Evolutionary conservation across 2,797 vertebrate species (phyloP), one percentile per base, ranked within the genome.

Genomic region (Gephyroberyx darwinii): DNA sequence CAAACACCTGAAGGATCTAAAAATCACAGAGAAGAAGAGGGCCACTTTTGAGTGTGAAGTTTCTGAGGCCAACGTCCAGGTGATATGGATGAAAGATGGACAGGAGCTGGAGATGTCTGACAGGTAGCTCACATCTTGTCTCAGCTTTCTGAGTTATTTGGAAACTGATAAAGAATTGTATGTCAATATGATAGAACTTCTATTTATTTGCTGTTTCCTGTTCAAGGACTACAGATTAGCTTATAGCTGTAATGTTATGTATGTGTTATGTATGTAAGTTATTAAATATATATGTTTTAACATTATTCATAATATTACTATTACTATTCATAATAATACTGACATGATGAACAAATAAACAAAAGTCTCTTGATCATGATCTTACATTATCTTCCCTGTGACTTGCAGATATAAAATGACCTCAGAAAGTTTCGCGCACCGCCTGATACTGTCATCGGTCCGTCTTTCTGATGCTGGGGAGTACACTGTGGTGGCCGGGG

Each of bases 61-160:
- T 71, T 98, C 98, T 55, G 98, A 99, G 88, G 96, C 98, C 4
- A 98, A 99, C 77, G 83, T 97, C 77, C 92, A 94, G 43, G 96
- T 99, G 56, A 96, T 96, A 69, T 99, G 98, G 98, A 97, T 98
- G 97, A 99, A 98, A 84, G 93, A 99, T 7, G 97, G 96, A 4
- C 96, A 97, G 81, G 97, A 98, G 84, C 90, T 99, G 43, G 96
- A 96, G 75, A 41, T 92, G 48, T 89, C 93, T 17, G 95, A 45
- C 13, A 97, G 41, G 96, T 12, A 13, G 39, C 12, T 12, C 39
- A 2, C 10, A 41, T 35, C 26, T 26, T 26, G 26, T 26, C 26
- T 35, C 33, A 35, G 33, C 33, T 35, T 35, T 8, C 33, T 35
- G 33, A 35, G 33, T 35, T 7, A 35, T 26, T 26, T 26, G 26